A percentile compares a stretch with the other conserved stretches of the same genome.
phyloP scores from a whole-genome alignment of 2,888 invertebrate species.

The Troilus luridus region DNA sequence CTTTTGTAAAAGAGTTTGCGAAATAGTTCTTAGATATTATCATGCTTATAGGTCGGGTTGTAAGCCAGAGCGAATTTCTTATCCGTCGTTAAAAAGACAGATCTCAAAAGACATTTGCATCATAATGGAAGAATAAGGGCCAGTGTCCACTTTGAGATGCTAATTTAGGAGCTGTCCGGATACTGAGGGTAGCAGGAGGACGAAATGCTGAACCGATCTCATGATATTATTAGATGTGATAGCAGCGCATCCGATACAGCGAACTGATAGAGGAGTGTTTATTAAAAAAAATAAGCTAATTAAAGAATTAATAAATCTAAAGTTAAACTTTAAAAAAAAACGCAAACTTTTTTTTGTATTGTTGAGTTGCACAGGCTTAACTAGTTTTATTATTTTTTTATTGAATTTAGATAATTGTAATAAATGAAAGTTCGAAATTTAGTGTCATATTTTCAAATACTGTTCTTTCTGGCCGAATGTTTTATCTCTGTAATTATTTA shows the following conservation, averaged over 20 bases:
- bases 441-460: background rate
- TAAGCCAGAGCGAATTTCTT: background rate
- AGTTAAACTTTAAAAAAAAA: too few relatives aligned
- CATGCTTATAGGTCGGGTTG: background rate
- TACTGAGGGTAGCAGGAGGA: background rate
- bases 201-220: background rate
- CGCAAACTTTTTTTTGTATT: too few relatives aligned
- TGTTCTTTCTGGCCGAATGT: background rate
- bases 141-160: constrained; percentile 21
- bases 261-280: too few relatives aligned
- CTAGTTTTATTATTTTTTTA: too few relatives aligned
- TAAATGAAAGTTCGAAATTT: background rate
- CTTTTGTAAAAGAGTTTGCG: background rate
- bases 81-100: background rate
- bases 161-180: background rate
- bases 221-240: background rate
- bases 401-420: background rate
- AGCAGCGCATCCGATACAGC: background rate
- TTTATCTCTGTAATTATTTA: constrained; percentile 4
- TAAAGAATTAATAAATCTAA: too few relatives aligned
- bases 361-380: too few relatives aligned
- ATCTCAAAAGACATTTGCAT: background rate
- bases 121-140: background rate
- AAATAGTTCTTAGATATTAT: constrained; percentile 2
- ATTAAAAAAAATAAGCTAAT: too few relatives aligned